Evolutionary conservation across 2,797 vertebrate genomes (phyloP).

Genomic region (Lateolabrax maculatus): DNA sequence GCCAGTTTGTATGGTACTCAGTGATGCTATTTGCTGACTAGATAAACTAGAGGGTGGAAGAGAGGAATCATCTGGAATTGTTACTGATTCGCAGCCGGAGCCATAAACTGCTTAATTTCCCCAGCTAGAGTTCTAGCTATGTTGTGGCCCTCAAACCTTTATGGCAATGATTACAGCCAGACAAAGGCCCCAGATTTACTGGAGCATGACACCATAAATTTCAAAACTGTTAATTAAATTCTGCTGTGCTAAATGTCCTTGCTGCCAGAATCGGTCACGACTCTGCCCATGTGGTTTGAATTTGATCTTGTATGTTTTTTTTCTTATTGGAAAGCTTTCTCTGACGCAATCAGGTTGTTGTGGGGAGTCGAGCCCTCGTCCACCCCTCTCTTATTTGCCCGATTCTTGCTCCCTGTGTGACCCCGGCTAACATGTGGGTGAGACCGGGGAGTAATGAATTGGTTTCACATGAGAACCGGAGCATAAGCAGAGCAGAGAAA

Average conservation of each 20-base stretch:
- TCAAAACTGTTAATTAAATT: conserved; percentile 81
- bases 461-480: conserved; percentile 62
- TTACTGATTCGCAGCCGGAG: conserved; percentile 59
- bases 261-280: conserved; percentile 65
- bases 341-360: conserved; percentile 66
- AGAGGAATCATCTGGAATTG: conserved; percentile 70
- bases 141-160: conserved; percentile 69
- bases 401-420: conserved; percentile 46
- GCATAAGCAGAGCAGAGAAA: conserved; percentile 57
- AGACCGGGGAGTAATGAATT: conserved; percentile 57
- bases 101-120: conserved; percentile 67
- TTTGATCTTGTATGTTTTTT: conserved; percentile 51
- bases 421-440: conserved; percentile 50
- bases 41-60: conserved; percentile 61
- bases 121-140: conserved; percentile 67
- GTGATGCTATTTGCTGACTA: conserved; percentile 62
- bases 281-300: conserved; percentile 78
- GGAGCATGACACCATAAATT: conserved; percentile 77
- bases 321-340: conserved; percentile 58
- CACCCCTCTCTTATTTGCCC: conserved; percentile 24
- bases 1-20: conserved; percentile 51
- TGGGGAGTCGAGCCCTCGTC: conserved; percentile 41
- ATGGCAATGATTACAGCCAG: conserved; percentile 75
- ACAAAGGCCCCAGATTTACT: conserved; percentile 80
- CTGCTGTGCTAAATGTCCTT: conserved; percentile 71